A percentile compares a stretch with the other conserved stretches of the same genome.
These are phyloP conservation scores for Antigone vipio DNA, from an alignment of 2,113 vertebrate species.

Conservation along the genomic window DNA sequence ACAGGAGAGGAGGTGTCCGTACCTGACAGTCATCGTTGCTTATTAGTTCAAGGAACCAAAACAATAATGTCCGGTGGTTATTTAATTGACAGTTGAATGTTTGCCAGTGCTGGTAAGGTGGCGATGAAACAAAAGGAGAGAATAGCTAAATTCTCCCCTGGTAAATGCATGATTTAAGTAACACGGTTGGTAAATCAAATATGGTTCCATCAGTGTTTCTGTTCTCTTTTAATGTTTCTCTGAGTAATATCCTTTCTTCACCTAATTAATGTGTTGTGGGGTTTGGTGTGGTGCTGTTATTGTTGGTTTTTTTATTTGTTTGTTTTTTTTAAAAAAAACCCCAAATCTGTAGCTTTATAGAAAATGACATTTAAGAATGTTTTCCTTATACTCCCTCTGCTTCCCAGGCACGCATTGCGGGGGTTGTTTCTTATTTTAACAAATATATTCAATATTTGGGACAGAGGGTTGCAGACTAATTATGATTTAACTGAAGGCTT, in stretches of 20 bases:
- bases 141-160: not conserved
- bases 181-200: not conserved
- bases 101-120: not conserved
- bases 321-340: too few relatives aligned
- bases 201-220: not conserved
- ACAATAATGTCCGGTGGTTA: too few relatives aligned
- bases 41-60: not conserved
- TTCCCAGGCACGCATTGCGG: accelerated
- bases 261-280: not conserved
- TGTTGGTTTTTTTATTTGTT: too few relatives aligned
- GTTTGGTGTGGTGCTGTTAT: too few relatives aligned
- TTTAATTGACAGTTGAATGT: not conserved
- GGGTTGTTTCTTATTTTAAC: not conserved
- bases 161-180: not conserved
- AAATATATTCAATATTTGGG: not conserved
- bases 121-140: not conserved
- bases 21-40: accelerated
- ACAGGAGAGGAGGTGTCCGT: not conserved
- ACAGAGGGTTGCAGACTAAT: not conserved
- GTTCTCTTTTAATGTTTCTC: not conserved
- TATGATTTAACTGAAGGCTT: not conserved
- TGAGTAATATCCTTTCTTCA: not conserved
- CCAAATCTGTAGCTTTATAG: not conserved
- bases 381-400: not conserved
- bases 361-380: not conserved